These are phyloP conservation scores for Epinephelus lanceolatus DNA, from an alignment of 2,113 vertebrate species.

Conservation along the genomic window DNA sequence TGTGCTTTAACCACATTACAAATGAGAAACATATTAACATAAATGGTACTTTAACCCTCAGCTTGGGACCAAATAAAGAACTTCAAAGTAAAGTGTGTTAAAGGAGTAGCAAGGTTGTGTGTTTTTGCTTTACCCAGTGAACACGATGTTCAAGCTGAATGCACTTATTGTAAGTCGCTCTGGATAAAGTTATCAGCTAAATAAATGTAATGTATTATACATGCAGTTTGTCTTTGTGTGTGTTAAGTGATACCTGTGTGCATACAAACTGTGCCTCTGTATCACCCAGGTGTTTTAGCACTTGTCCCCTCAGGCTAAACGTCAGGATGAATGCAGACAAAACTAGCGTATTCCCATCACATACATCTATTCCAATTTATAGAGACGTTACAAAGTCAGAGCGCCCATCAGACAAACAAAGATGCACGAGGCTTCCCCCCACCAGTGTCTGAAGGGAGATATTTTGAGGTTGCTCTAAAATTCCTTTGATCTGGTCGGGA, in stretches of 20 bases:
- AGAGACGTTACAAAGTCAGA: conserved; percentile 29
- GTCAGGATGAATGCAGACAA: conserved; percentile 39
- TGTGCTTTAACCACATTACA: background rate
- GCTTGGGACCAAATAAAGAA: background rate
- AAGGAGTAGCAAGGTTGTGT: background rate
- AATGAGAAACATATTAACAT: background rate
- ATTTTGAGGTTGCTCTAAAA: conserved; percentile 73
- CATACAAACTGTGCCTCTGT: conserved; percentile 27
- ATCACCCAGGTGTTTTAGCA: conserved; percentile 47
- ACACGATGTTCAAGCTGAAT: background rate
- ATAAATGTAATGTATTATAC: background rate
- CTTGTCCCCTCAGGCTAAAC: conserved; percentile 53
- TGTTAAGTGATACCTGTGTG: conserved; percentile 15
- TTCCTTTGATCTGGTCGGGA: conserved; percentile 73
- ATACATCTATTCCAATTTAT: conserved; percentile 44
- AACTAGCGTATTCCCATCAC: conserved; percentile 44
- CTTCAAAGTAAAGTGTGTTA: background rate
- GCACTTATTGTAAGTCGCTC: background rate
- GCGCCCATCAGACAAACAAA: conserved; percentile 52
- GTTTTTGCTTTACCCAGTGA: background rate
- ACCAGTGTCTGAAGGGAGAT: conserved; percentile 56
- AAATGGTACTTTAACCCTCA: background rate
- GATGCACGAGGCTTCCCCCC: conserved; percentile 46
- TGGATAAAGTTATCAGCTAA: background rate
- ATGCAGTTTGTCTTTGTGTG: conserved; percentile 3